phyloP scores from a whole-genome alignment of 2,113 vertebrate species.

The Chaenocephalus aceratus region DNA sequence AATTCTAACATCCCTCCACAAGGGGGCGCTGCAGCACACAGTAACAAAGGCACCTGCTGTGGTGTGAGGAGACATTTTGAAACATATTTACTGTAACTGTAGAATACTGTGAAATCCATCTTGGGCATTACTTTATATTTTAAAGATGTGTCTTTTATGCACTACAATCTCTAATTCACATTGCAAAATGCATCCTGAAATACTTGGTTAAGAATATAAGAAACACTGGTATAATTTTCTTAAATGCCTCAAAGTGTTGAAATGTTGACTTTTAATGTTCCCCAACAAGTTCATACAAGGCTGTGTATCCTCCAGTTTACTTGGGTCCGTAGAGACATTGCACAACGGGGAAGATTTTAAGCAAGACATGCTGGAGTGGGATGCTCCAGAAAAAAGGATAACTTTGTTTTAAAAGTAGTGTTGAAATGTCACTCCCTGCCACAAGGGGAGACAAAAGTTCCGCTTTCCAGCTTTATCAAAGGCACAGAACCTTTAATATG shows the following conservation, averaged over 20 bases:
- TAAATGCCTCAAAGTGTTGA: constrained; percentile 7
- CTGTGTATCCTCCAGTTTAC: too few relatives aligned
- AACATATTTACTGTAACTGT: background rate
- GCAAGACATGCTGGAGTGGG: too few relatives aligned
- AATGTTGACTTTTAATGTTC: constrained; percentile 7
- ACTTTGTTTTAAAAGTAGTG: too few relatives aligned
- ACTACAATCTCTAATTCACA: background rate
- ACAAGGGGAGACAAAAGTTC: too few relatives aligned
- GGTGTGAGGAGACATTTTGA: background rate
- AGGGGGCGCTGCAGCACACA: background rate
- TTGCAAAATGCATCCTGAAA: background rate
- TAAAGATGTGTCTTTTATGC: constrained; percentile 13
- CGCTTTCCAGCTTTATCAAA: background rate
- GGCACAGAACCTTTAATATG: constrained; percentile 2
- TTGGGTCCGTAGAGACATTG: too few relatives aligned
- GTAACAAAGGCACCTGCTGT: background rate
- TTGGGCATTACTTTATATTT: background rate
- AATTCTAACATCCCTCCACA: background rate
- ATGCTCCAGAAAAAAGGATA: too few relatives aligned
- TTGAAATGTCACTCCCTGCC: too few relatives aligned
- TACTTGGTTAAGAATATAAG: constrained; percentile 24
- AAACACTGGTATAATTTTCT: background rate
- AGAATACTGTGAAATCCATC: background rate
- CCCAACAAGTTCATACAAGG: too few relatives aligned
- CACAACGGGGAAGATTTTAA: too few relatives aligned